Percentiles rank a stretch among this genome's conserved stretches.
Conservation (phyloP, 2,113 vertebrate genomes). For the Alaudala cheleensis region DNA sequence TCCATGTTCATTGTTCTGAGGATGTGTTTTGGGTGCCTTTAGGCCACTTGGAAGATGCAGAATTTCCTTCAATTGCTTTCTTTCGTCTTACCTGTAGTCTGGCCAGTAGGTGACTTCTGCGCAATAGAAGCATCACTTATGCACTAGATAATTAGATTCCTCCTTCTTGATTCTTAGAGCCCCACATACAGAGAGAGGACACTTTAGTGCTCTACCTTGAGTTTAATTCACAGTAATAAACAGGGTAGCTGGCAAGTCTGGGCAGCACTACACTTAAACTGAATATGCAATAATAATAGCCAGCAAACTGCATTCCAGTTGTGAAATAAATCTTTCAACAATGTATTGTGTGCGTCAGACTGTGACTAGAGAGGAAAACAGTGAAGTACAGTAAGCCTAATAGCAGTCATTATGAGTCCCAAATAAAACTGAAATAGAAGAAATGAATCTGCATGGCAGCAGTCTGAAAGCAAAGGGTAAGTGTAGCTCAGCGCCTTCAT, state of each 20-base stretch:
- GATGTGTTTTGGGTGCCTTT: background rate
- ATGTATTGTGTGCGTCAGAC: slow-evolving; percentile 58
- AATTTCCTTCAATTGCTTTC: background rate
- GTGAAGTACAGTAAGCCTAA: slow-evolving; percentile 22
- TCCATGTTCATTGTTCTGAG: background rate
- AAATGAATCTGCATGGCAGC: background rate
- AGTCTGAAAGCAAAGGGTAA: background rate
- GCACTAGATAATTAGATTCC: background rate
- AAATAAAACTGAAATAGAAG: slow-evolving; percentile 8
- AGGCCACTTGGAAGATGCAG: background rate
- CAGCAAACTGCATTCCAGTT: slow-evolving; percentile 60
- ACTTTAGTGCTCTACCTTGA: background rate
- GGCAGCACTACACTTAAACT: slow-evolving; percentile 52
- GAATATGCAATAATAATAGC: slow-evolving; percentile 63
- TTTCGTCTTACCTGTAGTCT: background rate
- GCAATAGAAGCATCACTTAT: background rate
- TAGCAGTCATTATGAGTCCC: slow-evolving; percentile 22
- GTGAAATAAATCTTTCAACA: slow-evolving; percentile 67
- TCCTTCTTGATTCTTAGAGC: background rate
- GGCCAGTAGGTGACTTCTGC: background rate
- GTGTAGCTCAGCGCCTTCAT: background rate
- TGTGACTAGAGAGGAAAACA: slow-evolving; percentile 49
- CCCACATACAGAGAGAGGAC: background rate
- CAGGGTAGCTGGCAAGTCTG: slow-evolving; percentile 55
- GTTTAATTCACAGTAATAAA: slow-evolving; percentile 45